Conservation (phyloP, 2,888 invertebrate species). For the Oscheius sp. region DNA sequence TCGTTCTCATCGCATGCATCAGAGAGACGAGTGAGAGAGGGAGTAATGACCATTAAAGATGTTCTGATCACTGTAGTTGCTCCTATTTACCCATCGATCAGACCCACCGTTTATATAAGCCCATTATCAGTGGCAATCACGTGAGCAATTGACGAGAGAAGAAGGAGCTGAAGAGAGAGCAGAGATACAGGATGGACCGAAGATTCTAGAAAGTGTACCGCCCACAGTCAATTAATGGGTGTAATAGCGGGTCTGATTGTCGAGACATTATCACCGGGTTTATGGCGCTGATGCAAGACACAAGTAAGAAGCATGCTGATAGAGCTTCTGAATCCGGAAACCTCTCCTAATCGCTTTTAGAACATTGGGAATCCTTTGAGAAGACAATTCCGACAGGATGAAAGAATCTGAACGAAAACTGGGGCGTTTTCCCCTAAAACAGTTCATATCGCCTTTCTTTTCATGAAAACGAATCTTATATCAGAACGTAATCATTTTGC, state of each 20-base stretch:
- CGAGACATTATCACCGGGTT: not conserved
- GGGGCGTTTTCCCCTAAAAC: too few relatives aligned
- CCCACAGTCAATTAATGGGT: not conserved
- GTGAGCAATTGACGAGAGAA: slow-evolving; percentile 19
- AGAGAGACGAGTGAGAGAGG: not conserved
- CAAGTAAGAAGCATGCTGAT: not conserved
- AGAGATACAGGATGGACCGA: slow-evolving; percentile 14
- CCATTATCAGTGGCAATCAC: slow-evolving; percentile 24
- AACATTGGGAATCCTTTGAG: too few relatives aligned
- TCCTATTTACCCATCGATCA: slow-evolving; percentile 22
- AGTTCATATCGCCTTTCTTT: too few relatives aligned
- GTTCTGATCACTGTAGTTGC: slow-evolving; percentile 14
- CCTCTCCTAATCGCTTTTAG: too few relatives aligned
- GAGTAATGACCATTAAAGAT: slow-evolving; percentile 21
- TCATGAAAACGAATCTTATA: too few relatives aligned
- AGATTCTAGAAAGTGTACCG: not conserved
- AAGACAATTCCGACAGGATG: too few relatives aligned
- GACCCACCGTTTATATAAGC: slow-evolving; percentile 24
- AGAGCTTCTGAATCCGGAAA: too few relatives aligned
- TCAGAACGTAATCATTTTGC: not conserved
- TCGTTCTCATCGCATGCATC: too few relatives aligned
- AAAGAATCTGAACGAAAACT: too few relatives aligned
- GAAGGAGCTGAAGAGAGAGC: not conserved
- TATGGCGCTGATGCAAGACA: not conserved
- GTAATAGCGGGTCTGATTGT: not conserved